Evolutionary conservation across 2,797 vertebrate genomes (phyloP).

Genomic region (Schizothorax lantsangensis): DNA sequence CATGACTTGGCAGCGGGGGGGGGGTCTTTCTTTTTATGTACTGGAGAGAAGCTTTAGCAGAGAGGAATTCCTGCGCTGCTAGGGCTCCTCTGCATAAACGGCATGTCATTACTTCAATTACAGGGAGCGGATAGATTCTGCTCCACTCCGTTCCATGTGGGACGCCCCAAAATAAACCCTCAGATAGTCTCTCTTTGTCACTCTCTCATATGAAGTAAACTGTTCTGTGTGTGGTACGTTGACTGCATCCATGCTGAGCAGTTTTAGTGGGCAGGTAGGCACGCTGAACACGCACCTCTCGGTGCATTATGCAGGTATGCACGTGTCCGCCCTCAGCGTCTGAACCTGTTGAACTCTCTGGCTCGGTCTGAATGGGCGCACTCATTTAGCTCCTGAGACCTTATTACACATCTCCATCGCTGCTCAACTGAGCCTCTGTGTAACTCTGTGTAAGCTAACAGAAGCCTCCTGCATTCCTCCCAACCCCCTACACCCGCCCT

Average conservation of each 20-base stretch:
- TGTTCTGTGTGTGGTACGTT: background rate
- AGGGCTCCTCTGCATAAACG: constrained; percentile 39
- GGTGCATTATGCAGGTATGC: constrained; percentile 49
- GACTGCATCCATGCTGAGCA: background rate
- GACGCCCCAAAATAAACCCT: constrained; percentile 41
- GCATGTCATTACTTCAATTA: constrained; percentile 62
- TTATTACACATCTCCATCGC: constrained; percentile 42
- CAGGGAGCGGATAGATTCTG: constrained; percentile 51
- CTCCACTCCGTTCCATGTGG: constrained; percentile 24
- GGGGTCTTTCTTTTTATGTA: background rate
- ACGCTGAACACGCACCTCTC: background rate
- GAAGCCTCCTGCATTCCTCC: constrained; percentile 57
- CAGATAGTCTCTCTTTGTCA: constrained; percentile 22
- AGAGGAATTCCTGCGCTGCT: constrained; percentile 40
- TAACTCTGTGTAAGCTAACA: constrained; percentile 53
- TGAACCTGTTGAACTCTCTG: constrained; percentile 55
- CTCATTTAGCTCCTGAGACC: constrained; percentile 49
- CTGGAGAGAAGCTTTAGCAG: background rate
- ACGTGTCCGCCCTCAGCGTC: constrained; percentile 27
- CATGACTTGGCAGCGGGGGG: constrained; percentile 28
- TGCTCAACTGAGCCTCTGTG: constrained; percentile 53
- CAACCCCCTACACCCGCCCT: constrained; percentile 19
- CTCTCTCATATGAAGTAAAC: constrained; percentile 1
- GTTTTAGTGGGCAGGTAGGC: constrained; percentile 16
- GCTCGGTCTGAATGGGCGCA: constrained; percentile 46